Evolutionary conservation across 2,888 invertebrate genomes (phyloP), one percentile per base, ranked within the genome.

Genomic region (Phaedon cochleariae): DNA sequence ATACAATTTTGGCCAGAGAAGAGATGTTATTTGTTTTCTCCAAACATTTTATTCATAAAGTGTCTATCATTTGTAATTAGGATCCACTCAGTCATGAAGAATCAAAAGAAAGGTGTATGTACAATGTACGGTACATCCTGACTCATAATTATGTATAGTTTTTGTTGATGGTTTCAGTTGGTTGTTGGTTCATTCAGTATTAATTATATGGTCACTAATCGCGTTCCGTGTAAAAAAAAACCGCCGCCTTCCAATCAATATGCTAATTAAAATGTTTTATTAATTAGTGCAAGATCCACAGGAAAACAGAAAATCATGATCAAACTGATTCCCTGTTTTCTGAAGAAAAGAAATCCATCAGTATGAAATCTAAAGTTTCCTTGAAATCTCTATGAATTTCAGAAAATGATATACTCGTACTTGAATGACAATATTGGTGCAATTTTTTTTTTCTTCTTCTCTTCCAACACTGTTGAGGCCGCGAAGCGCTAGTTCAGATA

Each of bases 181-280:
- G n/a, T 29, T 52, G 22, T 26, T 54, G n/a, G n/a, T n/a, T n/a
- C 20, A 20, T 34, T 54, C 37, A 31, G 31, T 12, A 54, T 20
- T 31, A 54, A 54, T 54, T 54, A 54, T 54, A 54, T 54, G 31
- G 18, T 54, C 34, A 34, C 37, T 54, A 54, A 54, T 52, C 10
- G 21, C 20, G 53, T 17, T 31, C 20, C 15, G 20, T 20, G 18
- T 54, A 54, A 34, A 37, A 54, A 54, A 18, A n/a, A n/a, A n/a
- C 12, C 34, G 34, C 20, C 7, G 53, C 20, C 37, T 54, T 54
- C 53, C 53, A 54, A 54, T 54, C 20, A 54, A 34, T 54, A 54
- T 54, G 53, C 34, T 54, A 54, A 54, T 54, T 20, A 54, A 54
- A 54, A 20, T 37, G 34, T 34, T 34, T 54, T 54, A 54, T 54